These are phyloP conservation scores for Phalanger gymnotis DNA, from an alignment of 2,797 vertebrate genomes.

Conservation along the genomic window DNA sequence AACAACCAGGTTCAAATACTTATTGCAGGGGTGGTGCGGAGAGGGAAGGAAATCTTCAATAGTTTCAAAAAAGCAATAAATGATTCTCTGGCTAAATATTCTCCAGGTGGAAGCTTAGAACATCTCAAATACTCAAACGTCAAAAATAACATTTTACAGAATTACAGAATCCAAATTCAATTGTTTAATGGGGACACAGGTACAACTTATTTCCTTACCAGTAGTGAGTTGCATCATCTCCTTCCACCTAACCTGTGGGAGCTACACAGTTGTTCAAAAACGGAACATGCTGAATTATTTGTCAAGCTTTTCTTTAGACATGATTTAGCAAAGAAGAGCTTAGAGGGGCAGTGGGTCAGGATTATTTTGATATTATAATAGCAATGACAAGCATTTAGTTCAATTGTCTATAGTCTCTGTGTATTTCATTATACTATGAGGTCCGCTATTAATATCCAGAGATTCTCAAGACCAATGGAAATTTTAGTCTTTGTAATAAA, in stretches of 20 bases:
- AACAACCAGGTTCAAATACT: constrained; percentile 57
- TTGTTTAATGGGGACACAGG: background rate
- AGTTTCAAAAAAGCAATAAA: constrained; percentile 29
- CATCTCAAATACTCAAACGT: background rate
- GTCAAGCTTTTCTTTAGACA: constrained; percentile 7
- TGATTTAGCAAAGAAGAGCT: background rate
- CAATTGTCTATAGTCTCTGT: background rate
- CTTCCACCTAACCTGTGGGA: constrained; percentile 6
- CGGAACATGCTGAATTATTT: constrained; percentile 18
- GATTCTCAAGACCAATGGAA: constrained; percentile 16
- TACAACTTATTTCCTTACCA: background rate
- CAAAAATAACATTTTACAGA: constrained; percentile 15
- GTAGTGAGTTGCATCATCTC: constrained; percentile 21
- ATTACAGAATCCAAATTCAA: constrained; percentile 4
- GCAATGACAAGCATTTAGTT: background rate
- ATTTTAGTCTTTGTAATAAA: constrained; percentile 30
- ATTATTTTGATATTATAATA: constrained; percentile 27
- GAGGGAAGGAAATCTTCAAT: background rate
- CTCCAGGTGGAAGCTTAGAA: constrained; percentile 6
- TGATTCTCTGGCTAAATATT: constrained; percentile 50
- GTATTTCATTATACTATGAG: constrained; percentile 22
- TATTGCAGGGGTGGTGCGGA: background rate
- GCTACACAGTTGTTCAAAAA: background rate
- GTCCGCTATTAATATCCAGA: background rate
- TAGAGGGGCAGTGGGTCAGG: background rate